phyloP scores from a whole-genome alignment of 2,888 invertebrate species.

The Caenorhabditis imperialis region DNA sequence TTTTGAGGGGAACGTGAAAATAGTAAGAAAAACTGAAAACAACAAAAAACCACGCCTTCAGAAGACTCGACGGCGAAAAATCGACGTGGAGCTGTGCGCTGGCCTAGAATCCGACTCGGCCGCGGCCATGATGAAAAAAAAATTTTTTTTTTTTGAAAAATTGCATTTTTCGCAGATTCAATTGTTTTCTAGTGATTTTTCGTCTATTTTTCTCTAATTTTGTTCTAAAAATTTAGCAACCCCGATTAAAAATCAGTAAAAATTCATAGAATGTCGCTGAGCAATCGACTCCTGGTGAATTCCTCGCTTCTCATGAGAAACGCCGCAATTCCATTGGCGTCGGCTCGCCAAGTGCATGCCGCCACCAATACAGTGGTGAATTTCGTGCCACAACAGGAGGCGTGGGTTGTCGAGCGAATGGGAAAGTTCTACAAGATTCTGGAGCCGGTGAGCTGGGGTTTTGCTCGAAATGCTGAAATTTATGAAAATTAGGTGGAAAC shows the following conservation, averaged over 20 bases:
- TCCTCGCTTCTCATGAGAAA: constrained; percentile 32
- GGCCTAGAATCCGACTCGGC: not conserved
- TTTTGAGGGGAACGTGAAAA: no score
- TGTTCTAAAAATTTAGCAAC: no score
- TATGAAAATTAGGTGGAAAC: no score
- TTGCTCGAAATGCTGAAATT: not conserved
- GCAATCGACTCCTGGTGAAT: constrained; percentile 25
- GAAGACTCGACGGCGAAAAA: constrained; percentile 11
- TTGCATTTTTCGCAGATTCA: not conserved
- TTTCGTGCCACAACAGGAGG: constrained; percentile 99
- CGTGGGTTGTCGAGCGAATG: constrained; percentile 98
- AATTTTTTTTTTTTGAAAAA: not conserved
- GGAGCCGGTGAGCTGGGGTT: constrained; percentile 83
- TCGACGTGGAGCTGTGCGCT: constrained; percentile 17
- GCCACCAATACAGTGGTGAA: constrained; percentile 91
- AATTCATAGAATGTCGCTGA: constrained; percentile 48
- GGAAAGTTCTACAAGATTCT: constrained; percentile 94
- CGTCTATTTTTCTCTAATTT: no score
- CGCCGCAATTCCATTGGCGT: constrained; percentile 17
- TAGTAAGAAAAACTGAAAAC: not conserved
- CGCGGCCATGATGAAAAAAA: constrained; percentile 42
- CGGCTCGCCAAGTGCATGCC: constrained; percentile 78
- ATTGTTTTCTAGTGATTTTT: constrained; percentile 4
- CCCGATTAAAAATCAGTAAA: no score
- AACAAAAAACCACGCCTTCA: no score